These are phyloP conservation scores for Amphilophus citrinellus DNA, from an alignment of 2,113 vertebrate genomes.

Conservation along the genomic window DNA sequence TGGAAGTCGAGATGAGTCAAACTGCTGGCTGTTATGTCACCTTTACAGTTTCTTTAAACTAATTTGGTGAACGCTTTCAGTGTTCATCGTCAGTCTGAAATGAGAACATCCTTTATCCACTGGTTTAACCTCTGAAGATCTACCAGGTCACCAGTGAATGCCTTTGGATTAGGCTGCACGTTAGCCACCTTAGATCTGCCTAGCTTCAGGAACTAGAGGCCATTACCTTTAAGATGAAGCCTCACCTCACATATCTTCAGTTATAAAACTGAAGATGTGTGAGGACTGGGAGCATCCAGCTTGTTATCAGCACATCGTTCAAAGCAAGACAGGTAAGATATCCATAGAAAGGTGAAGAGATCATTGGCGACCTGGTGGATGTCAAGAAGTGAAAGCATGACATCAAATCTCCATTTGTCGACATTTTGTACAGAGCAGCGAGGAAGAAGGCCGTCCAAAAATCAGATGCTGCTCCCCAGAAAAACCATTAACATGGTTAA, in stretches of 20 bases:
- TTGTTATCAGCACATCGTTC: too few relatives aligned
- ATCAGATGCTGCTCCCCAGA: background rate
- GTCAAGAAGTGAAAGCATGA: background rate
- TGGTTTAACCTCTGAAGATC: too few relatives aligned
- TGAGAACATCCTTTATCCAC: too few relatives aligned
- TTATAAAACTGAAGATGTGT: background rate
- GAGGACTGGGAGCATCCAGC: background rate
- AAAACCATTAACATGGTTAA: too few relatives aligned
- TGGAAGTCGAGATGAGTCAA: background rate
- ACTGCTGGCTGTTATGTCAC: background rate
- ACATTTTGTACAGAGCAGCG: background rate
- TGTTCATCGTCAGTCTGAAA: too few relatives aligned
- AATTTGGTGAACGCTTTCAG: background rate
- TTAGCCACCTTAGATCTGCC: background rate
- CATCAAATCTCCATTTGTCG: background rate
- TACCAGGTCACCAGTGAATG: rapidly evolving
- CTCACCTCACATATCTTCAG: background rate
- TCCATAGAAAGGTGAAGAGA: background rate
- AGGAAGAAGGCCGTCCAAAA: background rate
- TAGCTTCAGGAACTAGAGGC: background rate
- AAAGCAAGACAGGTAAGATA: background rate
- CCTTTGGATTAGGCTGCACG: background rate
- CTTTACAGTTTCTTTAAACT: background rate
- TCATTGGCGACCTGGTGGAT: background rate
- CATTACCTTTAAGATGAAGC: background rate